Percentiles rank a stretch among this genome's conserved stretches.
Evolutionary conservation across 2,888 invertebrate genomes (phyloP).

Genomic region (Hypomecis atomaria): DNA sequence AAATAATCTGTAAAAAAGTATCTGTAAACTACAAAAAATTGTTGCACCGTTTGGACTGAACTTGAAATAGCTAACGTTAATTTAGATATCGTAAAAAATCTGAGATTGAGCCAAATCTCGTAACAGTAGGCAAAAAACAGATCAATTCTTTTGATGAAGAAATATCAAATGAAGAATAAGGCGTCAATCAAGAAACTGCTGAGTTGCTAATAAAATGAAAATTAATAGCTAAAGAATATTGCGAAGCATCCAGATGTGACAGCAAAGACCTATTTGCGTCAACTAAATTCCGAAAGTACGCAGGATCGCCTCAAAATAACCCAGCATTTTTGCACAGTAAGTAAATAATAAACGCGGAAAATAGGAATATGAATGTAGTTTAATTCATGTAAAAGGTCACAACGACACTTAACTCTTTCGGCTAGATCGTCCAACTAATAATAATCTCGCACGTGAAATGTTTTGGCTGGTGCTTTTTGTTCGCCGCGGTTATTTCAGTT

Average conservation of each 20-base stretch:
- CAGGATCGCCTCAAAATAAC: constrained; percentile 47
- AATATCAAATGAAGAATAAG: constrained; percentile 42
- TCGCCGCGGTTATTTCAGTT: constrained; percentile 84
- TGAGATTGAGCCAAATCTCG: constrained; percentile 64
- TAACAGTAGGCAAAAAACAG: constrained; percentile 48
- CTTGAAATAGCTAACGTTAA: constrained; percentile 54
- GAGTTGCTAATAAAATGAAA: constrained; percentile 49
- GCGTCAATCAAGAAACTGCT: constrained; percentile 32
- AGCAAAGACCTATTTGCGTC: constrained; percentile 60
- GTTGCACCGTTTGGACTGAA: too few relatives aligned
- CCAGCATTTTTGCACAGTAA: constrained; percentile 46
- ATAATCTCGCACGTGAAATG: constrained; percentile 83
- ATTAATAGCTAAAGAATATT: constrained; percentile 46
- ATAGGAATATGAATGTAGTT: constrained; percentile 62
- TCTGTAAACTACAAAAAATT: too few relatives aligned
- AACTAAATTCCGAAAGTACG: constrained; percentile 54
- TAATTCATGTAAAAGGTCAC: constrained; percentile 70
- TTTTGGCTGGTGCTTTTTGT: constrained; percentile 85
- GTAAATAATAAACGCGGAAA: constrained; percentile 59
- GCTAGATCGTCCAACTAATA: constrained; percentile 84
- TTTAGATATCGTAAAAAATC: constrained; percentile 60
- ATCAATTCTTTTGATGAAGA: constrained; percentile 44
- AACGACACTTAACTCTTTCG: constrained; percentile 81
- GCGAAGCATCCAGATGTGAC: constrained; percentile 56
- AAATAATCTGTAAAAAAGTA: constrained; percentile 11